Conservation (phyloP, 1,140 invertebrate species). For the Pseudomyrmex concolor region DNA sequence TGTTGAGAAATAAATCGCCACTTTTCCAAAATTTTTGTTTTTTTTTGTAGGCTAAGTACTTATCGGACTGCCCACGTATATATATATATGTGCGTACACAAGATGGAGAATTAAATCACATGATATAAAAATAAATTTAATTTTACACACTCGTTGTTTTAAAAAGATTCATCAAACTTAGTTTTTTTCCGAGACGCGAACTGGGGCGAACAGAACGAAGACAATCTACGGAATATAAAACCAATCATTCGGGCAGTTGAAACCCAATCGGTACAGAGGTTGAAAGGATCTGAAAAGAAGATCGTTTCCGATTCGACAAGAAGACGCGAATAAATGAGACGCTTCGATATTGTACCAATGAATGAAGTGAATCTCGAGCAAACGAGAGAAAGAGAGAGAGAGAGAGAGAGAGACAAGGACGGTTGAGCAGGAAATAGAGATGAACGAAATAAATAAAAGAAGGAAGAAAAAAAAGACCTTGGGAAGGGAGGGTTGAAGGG, state of each 20-base stretch:
- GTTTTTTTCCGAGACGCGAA: neutral
- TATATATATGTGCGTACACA: too few relatives aligned
- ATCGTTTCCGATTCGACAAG: conserved; percentile 77
- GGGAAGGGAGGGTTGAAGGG: neutral
- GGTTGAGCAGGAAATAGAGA: conserved; percentile 50
- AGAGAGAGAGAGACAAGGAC: conserved; percentile 44
- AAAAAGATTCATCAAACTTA: neutral
- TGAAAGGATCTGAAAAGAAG: conserved; percentile 47
- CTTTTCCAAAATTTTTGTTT: too few relatives aligned
- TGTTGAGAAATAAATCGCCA: too few relatives aligned
- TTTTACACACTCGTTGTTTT: too few relatives aligned
- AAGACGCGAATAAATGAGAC: conserved; percentile 81
- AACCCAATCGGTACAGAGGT: conserved; percentile 20
- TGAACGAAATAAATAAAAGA: conserved; percentile 68
- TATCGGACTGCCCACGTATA: too few relatives aligned
- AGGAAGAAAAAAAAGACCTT: neutral
- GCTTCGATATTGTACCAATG: conserved; percentile 67
- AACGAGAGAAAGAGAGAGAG: conserved; percentile 58
- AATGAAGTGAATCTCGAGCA: conserved; percentile 39
- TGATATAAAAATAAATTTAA: too few relatives aligned
- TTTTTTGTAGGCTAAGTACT: too few relatives aligned
- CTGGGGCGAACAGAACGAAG: conserved; percentile 11
- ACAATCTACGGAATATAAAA: conserved; percentile 58
- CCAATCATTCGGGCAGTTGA: conserved; percentile 70
- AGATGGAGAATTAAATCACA: too few relatives aligned